Evolutionary conservation across 2,113 vertebrate species (phyloP).

Genomic region (Leucopsar rothschildi): DNA sequence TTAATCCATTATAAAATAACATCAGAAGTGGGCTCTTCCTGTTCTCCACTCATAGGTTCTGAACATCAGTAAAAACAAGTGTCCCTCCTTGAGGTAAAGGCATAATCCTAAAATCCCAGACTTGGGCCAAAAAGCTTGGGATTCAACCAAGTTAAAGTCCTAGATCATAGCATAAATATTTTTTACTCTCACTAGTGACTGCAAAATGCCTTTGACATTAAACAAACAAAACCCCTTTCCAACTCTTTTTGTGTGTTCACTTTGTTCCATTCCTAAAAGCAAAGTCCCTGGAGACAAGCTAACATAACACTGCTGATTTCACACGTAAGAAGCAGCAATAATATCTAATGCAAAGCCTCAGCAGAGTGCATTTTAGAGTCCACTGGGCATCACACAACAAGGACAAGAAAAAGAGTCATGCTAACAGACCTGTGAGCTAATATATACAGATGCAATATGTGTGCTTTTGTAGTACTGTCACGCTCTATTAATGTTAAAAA

Average conservation of each 20-base stretch:
- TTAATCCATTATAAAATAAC: background rate
- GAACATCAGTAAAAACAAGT: constrained; percentile 8
- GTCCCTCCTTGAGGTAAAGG: constrained; percentile 36
- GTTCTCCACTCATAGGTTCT: background rate
- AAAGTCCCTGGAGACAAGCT: constrained; percentile 6
- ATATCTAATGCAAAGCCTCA: background rate
- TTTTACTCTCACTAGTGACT: constrained; percentile 56
- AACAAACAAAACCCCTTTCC: constrained; percentile 57
- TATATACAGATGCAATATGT: background rate
- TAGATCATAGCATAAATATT: constrained; percentile 65
- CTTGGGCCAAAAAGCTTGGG: constrained; percentile 32
- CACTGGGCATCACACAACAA: background rate
- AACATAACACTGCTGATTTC: background rate
- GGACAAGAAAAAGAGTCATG: background rate
- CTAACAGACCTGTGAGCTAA: background rate
- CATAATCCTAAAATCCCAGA: constrained; percentile 48
- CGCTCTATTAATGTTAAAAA: background rate
- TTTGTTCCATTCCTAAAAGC: constrained; percentile 11
- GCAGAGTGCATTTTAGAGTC: background rate
- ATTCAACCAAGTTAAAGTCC: constrained; percentile 38
- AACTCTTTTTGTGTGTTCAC: background rate
- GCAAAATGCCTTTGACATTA: constrained; percentile 62
- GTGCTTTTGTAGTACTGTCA: background rate
- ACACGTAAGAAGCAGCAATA: background rate
- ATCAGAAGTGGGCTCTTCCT: background rate